Base-by-base conservation (phyloP, 2,888 invertebrate genomes). In the Allacma fusca region DNA sequence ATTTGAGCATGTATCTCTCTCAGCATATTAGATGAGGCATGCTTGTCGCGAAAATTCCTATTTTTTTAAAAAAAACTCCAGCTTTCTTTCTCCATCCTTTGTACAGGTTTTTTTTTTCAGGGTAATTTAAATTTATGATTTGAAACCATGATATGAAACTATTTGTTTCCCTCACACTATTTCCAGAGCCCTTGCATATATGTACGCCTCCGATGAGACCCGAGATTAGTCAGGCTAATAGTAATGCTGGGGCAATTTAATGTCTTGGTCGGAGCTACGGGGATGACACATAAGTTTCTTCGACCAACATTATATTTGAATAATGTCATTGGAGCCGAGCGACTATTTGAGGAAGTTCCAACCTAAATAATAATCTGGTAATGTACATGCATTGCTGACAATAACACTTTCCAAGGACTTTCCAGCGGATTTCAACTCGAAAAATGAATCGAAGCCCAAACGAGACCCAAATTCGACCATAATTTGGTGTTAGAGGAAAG, bases 71-170 rank as follows among this genome's bases (percentile, higher is more conserved):
- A 50, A 50, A 50, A 50, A 5, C n/a, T 16, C 19, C n/a, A n/a
- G 5, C 50, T 4, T 50, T 19, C 16, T n/a, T 50, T 50, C 50
- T 50, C 50, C 19, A 50, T 50, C 1, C 50, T 50, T 16, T 19
- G 1, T 50, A 2, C 16, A 50, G 50, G 34, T 9, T 34, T 34
- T 34, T 34, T 34, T 4, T 34, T 34, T 34, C 9, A 62, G 24
- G 19, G 12, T 23, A 62, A 62, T 26, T 62, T 62, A 62, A 62
- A 62, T 62, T 62, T 62, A 62, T 26, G 62, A 50, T 50, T 50
- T 50, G n/a, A 19, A 50, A 12, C 50, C n/a, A 34, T 34, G 34
- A 34, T 34, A 34, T 7, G 34, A 34, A 34, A 34, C 34, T 9
- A 34, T 34, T 34, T 34, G 34, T 34, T 7, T 34, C 9, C 9